Evolutionary conservation across 2,113 vertebrate species (phyloP), one percentile per base, ranked within the genome.

Genomic region (Conger conger): DNA sequence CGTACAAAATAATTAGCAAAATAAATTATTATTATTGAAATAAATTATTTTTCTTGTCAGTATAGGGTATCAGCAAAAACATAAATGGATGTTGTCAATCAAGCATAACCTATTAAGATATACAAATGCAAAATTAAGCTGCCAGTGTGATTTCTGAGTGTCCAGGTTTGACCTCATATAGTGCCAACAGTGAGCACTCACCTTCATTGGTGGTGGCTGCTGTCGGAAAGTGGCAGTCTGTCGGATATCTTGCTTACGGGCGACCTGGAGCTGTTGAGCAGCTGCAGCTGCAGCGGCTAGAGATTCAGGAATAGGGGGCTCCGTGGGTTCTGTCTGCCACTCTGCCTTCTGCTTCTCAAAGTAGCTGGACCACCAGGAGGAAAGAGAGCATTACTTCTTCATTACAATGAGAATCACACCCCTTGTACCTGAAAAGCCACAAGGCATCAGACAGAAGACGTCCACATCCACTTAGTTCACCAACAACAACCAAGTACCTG

Each of bases 341-440:
- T 99, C 98, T 0, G 98, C 97, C 92, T 99, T 99, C 92, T 99
- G 98, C 94, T 99, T 99, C 92, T 99, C 98, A 91, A 99, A 99
- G 94, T 99, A 99, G 92, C 98, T 99, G 53, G 20, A 73, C 30
- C 68, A 63, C 73, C 42, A 30, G 30, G 35, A 83, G 16, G 45
- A 23, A 23, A 79, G 68, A n/a, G n/a, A 30, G 6, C 5, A 33
- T 73, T 73, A 73, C 27, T 15, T 7, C 15, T 50, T 50, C 45
- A 50, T 50, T 11, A 33, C n/a, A 33, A 20, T n/a, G 60, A 68
- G 9, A 68, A 68, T 23, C 27, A n/a, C 60, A 68, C 6, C 1
- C 20, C 60, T 5, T n/a, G 2, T 68, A n/a, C 27, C 3, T 9
- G 20, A 6, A 9, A 68, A 57, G 54, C 54, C 1, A 20, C 18